These are phyloP conservation scores for Tridacna crocea DNA, from an alignment of 2,888 invertebrate species.

Conservation along the genomic window DNA sequence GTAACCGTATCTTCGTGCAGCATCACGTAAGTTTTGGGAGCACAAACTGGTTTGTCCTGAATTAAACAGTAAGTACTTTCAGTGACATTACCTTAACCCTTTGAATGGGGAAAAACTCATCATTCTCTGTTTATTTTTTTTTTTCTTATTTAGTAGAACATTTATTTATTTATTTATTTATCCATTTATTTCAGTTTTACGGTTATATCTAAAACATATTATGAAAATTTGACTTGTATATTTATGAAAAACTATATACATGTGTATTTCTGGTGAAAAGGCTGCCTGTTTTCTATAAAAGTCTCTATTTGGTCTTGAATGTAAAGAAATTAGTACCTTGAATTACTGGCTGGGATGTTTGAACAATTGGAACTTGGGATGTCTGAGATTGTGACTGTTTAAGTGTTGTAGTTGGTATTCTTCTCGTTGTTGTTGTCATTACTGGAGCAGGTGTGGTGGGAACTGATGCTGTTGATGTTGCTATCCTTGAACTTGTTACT, in stretches of 20 bases:
- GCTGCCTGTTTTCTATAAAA: too few relatives aligned
- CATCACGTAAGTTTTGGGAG: neutral
- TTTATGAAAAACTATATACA: too few relatives aligned
- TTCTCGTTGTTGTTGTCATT: neutral
- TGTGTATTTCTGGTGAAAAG: too few relatives aligned
- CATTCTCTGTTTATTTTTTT: too few relatives aligned
- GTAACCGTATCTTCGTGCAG: neutral
- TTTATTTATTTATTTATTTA: too few relatives aligned
- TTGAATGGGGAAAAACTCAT: too few relatives aligned
- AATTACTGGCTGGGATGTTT: neutral
- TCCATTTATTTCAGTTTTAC: too few relatives aligned
- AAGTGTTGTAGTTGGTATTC: neutral
- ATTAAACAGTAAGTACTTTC: neutral
- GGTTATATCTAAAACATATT: too few relatives aligned
- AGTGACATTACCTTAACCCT: too few relatives aligned
- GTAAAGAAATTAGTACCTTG: neutral
- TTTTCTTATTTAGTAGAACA: too few relatives aligned
- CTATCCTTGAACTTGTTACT: neutral
- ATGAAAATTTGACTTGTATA: too few relatives aligned
- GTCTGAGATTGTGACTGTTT: neutral
- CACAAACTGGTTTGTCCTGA: constrained; percentile 1
- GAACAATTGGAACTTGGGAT: neutral
- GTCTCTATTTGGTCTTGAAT: too few relatives aligned
- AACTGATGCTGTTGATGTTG: neutral
- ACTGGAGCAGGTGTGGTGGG: neutral